Conservation (phyloP, 2,888 invertebrate genomes). For the Apotomis capreana region DNA sequence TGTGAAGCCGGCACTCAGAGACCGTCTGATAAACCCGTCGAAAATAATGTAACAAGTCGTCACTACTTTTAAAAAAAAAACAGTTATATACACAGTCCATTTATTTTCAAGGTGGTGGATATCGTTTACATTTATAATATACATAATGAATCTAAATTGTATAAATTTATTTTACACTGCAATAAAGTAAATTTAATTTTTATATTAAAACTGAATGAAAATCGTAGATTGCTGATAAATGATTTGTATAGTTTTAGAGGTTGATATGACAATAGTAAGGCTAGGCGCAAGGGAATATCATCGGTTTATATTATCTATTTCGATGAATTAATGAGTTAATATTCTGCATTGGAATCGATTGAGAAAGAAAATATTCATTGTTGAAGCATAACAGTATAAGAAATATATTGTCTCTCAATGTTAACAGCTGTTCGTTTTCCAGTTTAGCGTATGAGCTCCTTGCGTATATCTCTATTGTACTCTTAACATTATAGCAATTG, state of each 20-base stretch:
- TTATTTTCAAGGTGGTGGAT: background rate
- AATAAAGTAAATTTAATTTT: background rate
- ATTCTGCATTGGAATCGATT: background rate
- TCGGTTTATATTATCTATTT: background rate
- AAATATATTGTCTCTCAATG: too few relatives aligned
- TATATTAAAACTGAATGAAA: background rate
- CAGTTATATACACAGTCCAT: too few relatives aligned
- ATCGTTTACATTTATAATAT: background rate
- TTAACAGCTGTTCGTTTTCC: too few relatives aligned
- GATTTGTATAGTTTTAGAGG: background rate
- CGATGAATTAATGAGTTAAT: background rate
- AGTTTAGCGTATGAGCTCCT: too few relatives aligned
- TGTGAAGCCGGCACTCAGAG: background rate
- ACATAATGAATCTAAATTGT: background rate
- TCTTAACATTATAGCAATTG: too few relatives aligned
- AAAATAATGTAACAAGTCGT: background rate
- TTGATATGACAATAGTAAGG: background rate
- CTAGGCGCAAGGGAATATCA: background rate
- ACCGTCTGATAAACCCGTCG: constrained; percentile 17
- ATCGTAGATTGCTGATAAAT: background rate
- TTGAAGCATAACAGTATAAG: too few relatives aligned
- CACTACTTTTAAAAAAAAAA: too few relatives aligned
- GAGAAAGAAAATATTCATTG: background rate
- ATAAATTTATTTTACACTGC: background rate
- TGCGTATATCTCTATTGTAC: too few relatives aligned